These are phyloP conservation scores for Tringa solitaria DNA, from an alignment of 2,113 vertebrate species.

Conservation along the genomic window DNA sequence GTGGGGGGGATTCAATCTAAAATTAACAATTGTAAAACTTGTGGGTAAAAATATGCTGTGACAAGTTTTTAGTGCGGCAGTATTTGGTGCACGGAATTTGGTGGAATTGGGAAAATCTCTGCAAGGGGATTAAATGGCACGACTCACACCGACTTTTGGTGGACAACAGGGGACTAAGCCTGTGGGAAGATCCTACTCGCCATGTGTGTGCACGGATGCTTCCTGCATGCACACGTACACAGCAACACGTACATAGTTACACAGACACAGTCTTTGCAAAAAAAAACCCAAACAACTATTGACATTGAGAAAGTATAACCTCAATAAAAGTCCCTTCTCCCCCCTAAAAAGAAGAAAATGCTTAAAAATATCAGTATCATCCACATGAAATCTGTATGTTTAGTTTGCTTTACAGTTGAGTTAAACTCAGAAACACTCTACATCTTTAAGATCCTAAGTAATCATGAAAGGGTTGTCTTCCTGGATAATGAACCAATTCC, in stretches of 20 bases:
- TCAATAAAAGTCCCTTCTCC: constrained; percentile 42
- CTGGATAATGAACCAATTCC: constrained; percentile 43
- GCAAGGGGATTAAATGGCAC: not conserved
- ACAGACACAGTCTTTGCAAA: constrained; percentile 54
- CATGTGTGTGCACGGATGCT: not conserved
- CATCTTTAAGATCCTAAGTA: constrained; percentile 49
- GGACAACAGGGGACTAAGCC: not conserved
- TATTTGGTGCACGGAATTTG: not conserved
- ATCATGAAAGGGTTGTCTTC: constrained; percentile 12
- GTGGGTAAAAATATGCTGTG: not conserved
- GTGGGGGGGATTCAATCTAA: not conserved
- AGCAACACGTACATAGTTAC: not conserved
- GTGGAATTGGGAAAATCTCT: not conserved
- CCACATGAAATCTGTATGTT: constrained; percentile 38
- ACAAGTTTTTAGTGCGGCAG: not conserved
- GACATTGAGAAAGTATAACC: constrained; percentile 52
- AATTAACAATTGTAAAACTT: not conserved
- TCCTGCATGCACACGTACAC: not conserved
- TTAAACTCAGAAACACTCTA: constrained; percentile 56
- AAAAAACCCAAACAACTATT: constrained; percentile 28
- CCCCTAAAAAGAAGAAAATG: constrained; percentile 62
- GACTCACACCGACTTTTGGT: not conserved
- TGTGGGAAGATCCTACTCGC: not conserved
- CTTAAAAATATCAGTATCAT: constrained; percentile 63
- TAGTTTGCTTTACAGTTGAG: constrained; percentile 39